Base-by-base conservation (phyloP, 2,888 invertebrate genomes). In the Coelopa pilipes region DNA sequence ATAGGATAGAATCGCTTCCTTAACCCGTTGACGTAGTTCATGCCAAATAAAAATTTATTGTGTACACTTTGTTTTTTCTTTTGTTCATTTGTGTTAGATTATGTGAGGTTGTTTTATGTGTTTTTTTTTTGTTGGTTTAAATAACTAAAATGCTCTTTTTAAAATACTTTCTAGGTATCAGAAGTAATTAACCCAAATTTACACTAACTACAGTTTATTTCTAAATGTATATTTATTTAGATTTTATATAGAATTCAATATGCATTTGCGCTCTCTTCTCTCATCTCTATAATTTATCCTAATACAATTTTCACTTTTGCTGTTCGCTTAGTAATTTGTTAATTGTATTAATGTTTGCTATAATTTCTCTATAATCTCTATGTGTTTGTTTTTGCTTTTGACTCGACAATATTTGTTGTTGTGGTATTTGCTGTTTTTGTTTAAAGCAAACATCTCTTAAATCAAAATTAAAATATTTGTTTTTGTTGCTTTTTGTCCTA, bases 261-360 rank as follows among this genome's bases (percentile, higher is more conserved):
- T 45, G 21, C 34, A 17, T 15, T 59, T 34, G 5, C 13, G 21
- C n/a, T 24, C 11, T 24, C 34, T 62, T 11, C 63, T 13, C 63
- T 46, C 15, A 46, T 17, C 19, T 65, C 46, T 65, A 63, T 63
- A 47, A 63, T 46, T 63, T 65, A 65, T 47, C 47, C 65, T 65
- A 67, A 21, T 66, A 57, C 47, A 74, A 17, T 65, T 73, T 21
- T 66, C 73, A 70, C 74, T 73, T 74, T 72, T 75, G 76, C 73
- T 70, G 72, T 73, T 75, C 70, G 49, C 69, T 74, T 75, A 77
- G 74, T 77, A 74, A 73, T 77, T 76, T 77, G 67, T 76, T 73
- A 17, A 66, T 76, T 72, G 49, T 34, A 34, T 34, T 34, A 34
- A 34, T 34, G 34, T 34, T 76, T 77, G 75, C 74, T 73, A 71